Percentiles rank a stretch among this genome's conserved stretches.
These are phyloP conservation scores for Lumbricus terrestris DNA, from an alignment of 2,888 invertebrate species.

Conservation along the genomic window DNA sequence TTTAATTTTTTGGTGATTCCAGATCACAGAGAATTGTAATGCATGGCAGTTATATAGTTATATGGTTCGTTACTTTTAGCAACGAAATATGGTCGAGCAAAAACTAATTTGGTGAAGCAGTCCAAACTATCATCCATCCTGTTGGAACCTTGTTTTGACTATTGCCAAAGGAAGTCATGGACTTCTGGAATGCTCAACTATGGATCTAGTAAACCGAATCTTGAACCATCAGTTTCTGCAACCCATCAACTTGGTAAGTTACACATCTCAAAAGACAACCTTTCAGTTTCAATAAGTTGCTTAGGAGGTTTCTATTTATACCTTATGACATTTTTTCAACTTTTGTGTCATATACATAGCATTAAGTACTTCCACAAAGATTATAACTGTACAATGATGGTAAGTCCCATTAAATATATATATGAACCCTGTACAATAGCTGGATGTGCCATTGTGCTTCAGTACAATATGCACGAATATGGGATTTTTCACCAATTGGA, in stretches of 20 bases:
- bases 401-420: not conserved
- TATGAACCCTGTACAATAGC: not conserved
- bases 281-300: too few relatives aligned
- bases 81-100: not conserved
- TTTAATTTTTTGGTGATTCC: not conserved
- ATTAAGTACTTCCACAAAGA: too few relatives aligned
- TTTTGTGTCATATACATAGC: too few relatives aligned
- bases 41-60: not conserved
- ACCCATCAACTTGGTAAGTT: not conserved
- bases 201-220: not conserved
- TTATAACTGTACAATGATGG: too few relatives aligned
- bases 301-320: too few relatives aligned
- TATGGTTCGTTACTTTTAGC: not conserved
- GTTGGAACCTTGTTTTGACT: slow-evolving; percentile 10
- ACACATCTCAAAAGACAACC: not conserved
- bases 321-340: too few relatives aligned
- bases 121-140: not conserved
- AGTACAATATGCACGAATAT: not conserved
- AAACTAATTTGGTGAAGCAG: not conserved
- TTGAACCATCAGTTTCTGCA: not conserved
- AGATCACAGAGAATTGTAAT: not conserved
- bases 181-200: not conserved
- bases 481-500: not conserved
- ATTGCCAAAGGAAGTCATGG: not conserved
- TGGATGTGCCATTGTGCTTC: not conserved